phyloP scores from a whole-genome alignment of 1,140 invertebrate species.

The Drosophila yakuba region DNA sequence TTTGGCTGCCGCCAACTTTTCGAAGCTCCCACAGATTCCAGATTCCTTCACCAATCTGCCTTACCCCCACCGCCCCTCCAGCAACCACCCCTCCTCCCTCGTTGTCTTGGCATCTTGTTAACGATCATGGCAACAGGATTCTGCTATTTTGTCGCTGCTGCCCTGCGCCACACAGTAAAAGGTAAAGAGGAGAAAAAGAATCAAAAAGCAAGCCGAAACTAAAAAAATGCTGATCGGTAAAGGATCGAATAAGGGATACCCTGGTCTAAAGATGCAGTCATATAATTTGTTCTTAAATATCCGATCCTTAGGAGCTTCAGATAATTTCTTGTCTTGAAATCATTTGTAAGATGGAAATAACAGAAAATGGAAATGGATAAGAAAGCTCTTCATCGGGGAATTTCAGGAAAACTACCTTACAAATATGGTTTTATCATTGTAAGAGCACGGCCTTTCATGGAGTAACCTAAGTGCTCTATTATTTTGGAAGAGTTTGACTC shows the following conservation, averaged over 20 bases:
- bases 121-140: slow-evolving; percentile 82
- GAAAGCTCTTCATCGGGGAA: too few species aligned
- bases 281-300: too few species aligned
- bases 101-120: slow-evolving; percentile 81
- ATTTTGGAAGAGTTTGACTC: background rate
- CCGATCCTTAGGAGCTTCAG: too few species aligned
- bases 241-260: slow-evolving; percentile 12
- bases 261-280: background rate
- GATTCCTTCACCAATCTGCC: slow-evolving; percentile 42
- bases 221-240: slow-evolving; percentile 25
- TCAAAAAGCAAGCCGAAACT: slow-evolving; percentile 35
- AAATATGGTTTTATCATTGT: too few species aligned
- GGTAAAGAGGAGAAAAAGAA: slow-evolving; percentile 34
- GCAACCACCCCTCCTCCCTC: slow-evolving; percentile 3
- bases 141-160: slow-evolving; percentile 80
- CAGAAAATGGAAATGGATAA: too few species aligned
- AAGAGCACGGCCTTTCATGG: too few species aligned
- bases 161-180: slow-evolving; percentile 59
- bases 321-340: too few species aligned
- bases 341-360: too few species aligned
- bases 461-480: too few species aligned
- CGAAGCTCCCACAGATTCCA: slow-evolving; percentile 77
- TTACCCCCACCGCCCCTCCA: background rate
- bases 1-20: slow-evolving; percentile 73
- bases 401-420: too few species aligned